Evolutionary conservation across 2,888 invertebrate genomes (phyloP).

Genomic region (Psylliodes chrysocephalus): DNA sequence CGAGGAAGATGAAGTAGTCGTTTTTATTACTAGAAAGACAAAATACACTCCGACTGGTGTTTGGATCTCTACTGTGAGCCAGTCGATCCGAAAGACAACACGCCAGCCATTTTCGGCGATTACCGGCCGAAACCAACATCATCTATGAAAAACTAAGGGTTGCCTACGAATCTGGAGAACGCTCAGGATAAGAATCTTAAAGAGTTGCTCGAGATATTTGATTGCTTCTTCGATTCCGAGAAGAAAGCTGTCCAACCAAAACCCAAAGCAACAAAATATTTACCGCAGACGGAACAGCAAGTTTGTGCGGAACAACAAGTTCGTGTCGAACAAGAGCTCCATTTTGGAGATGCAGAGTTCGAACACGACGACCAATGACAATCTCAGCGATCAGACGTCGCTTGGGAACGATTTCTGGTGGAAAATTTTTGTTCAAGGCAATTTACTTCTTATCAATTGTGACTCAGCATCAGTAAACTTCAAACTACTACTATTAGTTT

Average conservation of each 20-base stretch:
- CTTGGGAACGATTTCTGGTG: constrained; percentile 44
- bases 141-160: constrained; percentile 76
- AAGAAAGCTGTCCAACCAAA: constrained; percentile 72
- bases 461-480: not conserved
- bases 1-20: constrained; percentile 75
- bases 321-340: constrained; percentile 44
- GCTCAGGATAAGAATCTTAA: constrained; percentile 77
- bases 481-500: not conserved
- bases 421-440: constrained; percentile 7
- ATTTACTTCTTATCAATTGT: constrained; percentile 8
- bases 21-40: constrained; percentile 75
- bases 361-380: constrained; percentile 44
- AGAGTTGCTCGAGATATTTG: constrained; percentile 79
- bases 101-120: constrained; percentile 78
- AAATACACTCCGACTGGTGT: constrained; percentile 76
- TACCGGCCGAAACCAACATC: constrained; percentile 80
- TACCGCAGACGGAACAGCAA: constrained; percentile 37
- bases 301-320: constrained; percentile 41
- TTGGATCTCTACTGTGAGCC: constrained; percentile 71
- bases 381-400: constrained; percentile 43
- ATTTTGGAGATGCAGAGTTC: constrained; percentile 49
- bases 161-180: constrained; percentile 69
- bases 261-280: constrained; percentile 46
- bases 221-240: constrained; percentile 82
- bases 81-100: constrained; percentile 77